Percentiles rank a stretch among this genome's conserved stretches.
phyloP scores from a whole-genome alignment of 1,140 invertebrate species.

The Pomacea maculata region DNA sequence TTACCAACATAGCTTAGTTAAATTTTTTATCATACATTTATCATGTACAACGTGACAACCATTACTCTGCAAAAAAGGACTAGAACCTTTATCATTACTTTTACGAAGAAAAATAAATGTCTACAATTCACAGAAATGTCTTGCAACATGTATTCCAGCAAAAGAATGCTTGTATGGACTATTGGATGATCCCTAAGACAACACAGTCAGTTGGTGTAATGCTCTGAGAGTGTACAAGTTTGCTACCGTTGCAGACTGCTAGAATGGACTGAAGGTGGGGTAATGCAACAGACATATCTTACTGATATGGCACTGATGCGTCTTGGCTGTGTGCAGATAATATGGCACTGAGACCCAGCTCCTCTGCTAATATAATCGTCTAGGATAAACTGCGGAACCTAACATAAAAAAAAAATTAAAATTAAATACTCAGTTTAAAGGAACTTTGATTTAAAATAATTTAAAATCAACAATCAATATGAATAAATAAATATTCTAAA shows the following conservation, averaged over 20 bases:
- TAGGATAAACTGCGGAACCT: constrained; percentile 87
- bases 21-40: too few species aligned
- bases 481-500: constrained; percentile 7
- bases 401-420: constrained; percentile 10
- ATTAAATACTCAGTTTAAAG: neutral
- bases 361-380: constrained; percentile 78
- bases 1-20: too few species aligned
- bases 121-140: neutral
- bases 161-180: neutral
- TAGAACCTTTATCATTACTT: neutral
- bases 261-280: neutral
- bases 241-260: neutral
- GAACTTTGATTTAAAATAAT: neutral
- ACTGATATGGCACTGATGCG: constrained; percentile 88
- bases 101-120: neutral
- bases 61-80: neutral
- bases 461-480: neutral
- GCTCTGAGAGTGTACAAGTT: neutral
- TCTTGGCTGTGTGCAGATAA: constrained; percentile 91
- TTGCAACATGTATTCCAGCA: neutral
- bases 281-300: constrained; percentile 26
- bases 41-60: neutral
- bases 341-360: constrained; percentile 78
- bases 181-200: neutral
- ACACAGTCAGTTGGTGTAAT: neutral